Evolutionary conservation across 2,113 vertebrate genomes (phyloP).

Genomic region (Lichenostomus cassidix): DNA sequence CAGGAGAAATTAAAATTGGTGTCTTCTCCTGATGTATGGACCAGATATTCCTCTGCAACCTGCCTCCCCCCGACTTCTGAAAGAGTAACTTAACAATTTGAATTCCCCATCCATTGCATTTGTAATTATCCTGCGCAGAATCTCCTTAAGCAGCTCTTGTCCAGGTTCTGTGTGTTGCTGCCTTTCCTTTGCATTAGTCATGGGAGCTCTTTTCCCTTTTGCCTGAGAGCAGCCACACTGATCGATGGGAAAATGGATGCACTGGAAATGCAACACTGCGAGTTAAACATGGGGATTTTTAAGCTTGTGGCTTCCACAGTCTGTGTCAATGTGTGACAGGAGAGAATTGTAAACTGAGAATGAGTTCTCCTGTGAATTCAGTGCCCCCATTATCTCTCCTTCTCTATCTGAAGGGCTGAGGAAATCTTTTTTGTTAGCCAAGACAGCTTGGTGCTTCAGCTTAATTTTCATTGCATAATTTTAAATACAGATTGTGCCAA

Average conservation of each 20-base stretch:
- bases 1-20: background rate
- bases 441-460: constrained; percentile 67
- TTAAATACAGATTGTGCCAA: constrained; percentile 81
- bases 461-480: constrained; percentile 77
- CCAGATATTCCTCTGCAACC: background rate
- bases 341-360: background rate
- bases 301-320: background rate
- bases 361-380: constrained; percentile 64
- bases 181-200: constrained; percentile 20
- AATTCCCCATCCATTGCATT: background rate
- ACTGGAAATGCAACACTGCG: constrained; percentile 32
- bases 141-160: background rate
- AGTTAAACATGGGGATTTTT: background rate
- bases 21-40: background rate
- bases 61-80: background rate
- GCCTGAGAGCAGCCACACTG: background rate
- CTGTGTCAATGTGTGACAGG: constrained; percentile 5
- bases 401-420: constrained; percentile 67
- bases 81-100: background rate
- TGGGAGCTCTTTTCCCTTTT: constrained; percentile 2
- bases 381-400: constrained; percentile 58
- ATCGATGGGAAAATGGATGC: constrained; percentile 7
- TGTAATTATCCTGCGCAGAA: background rate
- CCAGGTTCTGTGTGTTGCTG: background rate
- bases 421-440: constrained; percentile 68